Conservation (phyloP, 2,113 vertebrate species). For the Mugil cephalus region DNA sequence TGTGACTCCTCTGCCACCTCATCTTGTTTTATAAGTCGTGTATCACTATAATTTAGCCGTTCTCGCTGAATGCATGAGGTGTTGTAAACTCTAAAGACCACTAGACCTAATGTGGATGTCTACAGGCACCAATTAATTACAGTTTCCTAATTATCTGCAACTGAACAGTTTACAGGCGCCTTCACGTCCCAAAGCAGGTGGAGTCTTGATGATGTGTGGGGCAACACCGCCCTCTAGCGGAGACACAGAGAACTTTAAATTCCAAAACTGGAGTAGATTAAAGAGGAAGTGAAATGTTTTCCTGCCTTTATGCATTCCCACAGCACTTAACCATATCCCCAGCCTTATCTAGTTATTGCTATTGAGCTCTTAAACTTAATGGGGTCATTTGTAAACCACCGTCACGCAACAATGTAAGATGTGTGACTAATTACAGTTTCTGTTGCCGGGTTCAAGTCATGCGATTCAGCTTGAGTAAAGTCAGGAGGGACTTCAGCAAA, state of each 20-base stretch:
- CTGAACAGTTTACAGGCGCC: slow-evolving; percentile 16
- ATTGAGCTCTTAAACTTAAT: background rate
- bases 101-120: background rate
- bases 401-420: too few species aligned
- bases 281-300: background rate
- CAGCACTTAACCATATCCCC: background rate
- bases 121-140: slow-evolving; percentile 1
- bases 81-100: background rate
- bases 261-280: background rate
- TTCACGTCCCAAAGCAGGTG: background rate
- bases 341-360: too few species aligned
- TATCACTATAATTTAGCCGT: too few species aligned
- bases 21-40: too few species aligned
- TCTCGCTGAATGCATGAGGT: too few species aligned
- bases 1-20: too few species aligned
- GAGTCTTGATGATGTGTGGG: background rate
- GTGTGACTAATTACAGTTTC: too few species aligned
- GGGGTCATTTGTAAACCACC: background rate
- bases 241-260: background rate
- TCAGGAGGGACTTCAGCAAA: background rate
- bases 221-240: slow-evolving; percentile 53
- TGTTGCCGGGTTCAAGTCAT: too few species aligned
- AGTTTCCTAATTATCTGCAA: background rate
- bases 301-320: background rate
- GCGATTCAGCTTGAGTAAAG: background rate